phyloP scores from a whole-genome alignment of 1,140 invertebrate species.

The Melitaea cinxia region DNA sequence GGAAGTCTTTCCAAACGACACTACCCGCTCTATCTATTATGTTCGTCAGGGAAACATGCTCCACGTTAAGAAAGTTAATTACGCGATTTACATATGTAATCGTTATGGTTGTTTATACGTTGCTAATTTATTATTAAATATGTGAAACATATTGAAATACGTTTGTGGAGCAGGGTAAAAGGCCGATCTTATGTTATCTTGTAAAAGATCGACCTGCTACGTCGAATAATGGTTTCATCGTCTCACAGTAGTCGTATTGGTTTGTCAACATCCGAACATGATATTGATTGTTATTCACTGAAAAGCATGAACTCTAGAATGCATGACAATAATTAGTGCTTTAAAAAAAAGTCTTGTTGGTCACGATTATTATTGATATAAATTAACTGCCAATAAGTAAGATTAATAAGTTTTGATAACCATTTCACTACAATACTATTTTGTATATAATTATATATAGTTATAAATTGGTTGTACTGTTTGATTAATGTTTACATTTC shows the following conservation, averaged over 20 bases:
- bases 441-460: conserved; percentile 15
- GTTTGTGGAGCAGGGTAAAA: conserved; percentile 6
- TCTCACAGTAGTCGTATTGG: conserved; percentile 57
- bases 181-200: conserved; percentile 28
- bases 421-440: conserved; percentile 13
- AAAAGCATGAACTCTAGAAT: conserved; percentile 56
- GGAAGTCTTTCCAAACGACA: not conserved
- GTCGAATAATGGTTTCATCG: conserved; percentile 58
- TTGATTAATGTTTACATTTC: conserved; percentile 22
- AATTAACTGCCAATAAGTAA: conserved; percentile 20
- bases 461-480: conserved; percentile 17
- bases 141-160: not conserved
- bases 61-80: not conserved
- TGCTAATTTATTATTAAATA: not conserved
- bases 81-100: not conserved
- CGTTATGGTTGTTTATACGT: not conserved
- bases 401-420: conserved; percentile 4
- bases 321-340: conserved; percentile 80
- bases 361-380: conserved; percentile 19
- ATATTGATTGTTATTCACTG: conserved; percentile 27
- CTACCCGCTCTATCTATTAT: not conserved
- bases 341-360: conserved; percentile 50
- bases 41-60: not conserved
- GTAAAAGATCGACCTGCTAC: conserved; percentile 34
- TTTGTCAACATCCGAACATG: conserved; percentile 37